phyloP scores from a whole-genome alignment of 1,140 invertebrate species.

The Temnothorax nylanderi region DNA sequence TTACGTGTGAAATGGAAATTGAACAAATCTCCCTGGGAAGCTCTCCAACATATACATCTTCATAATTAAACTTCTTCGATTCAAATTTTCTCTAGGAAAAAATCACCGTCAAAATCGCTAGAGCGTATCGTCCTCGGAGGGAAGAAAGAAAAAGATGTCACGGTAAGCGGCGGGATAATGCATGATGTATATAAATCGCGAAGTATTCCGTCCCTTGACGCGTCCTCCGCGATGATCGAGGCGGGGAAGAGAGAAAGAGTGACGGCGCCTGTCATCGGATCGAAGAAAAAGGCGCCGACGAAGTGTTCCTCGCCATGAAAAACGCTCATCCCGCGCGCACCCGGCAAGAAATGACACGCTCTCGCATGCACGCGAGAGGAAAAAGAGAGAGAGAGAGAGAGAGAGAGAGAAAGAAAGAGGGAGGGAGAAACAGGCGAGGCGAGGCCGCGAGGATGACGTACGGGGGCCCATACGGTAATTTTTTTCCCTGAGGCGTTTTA shows the following conservation, averaged over 20 bases:
- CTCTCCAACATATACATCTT: neutral
- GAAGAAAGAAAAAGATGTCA: neutral
- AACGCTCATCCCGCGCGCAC: conserved; percentile 9
- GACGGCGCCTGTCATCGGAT: neutral
- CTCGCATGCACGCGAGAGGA: neutral
- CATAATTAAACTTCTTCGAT: neutral
- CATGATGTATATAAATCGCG: conserved; percentile 23
- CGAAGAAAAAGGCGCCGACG: conserved; percentile 44
- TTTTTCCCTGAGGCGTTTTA: conserved; percentile 80
- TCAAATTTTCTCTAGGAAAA: neutral
- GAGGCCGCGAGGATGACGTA: conserved; percentile 74
- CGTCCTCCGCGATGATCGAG: neutral
- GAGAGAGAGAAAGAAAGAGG: neutral
- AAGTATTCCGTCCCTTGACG: neutral
- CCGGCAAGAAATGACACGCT: neutral
- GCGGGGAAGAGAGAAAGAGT: neutral
- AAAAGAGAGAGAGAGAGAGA: neutral
- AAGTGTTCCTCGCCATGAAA: conserved; percentile 48
- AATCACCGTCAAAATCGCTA: conserved; percentile 28
- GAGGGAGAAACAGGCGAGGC: neutral
- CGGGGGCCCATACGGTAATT: conserved; percentile 75
- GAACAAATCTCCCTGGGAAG: neutral
- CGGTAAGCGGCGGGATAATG: neutral
- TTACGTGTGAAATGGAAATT: neutral
- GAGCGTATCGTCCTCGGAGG: neutral